These are phyloP conservation scores for Cherax destructor DNA, from an alignment of 1,140 invertebrate genomes.

Conservation along the genomic window DNA sequence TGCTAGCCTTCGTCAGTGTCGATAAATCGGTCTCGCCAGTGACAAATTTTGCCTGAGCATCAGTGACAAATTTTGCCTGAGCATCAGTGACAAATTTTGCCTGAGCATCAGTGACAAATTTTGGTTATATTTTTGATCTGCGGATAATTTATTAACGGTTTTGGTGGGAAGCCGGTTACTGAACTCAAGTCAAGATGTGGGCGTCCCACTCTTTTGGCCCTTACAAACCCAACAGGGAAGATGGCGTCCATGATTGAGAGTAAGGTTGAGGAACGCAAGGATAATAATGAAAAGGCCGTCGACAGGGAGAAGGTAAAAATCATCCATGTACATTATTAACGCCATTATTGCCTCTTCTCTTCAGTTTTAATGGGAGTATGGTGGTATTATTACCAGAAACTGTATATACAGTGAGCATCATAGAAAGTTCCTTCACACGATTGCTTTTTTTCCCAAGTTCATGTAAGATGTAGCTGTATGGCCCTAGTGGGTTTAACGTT, in stretches of 20 bases:
- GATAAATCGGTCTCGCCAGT: no score
- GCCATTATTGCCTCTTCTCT: neutral
- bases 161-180: no score
- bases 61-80: no score
- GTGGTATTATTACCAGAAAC: neutral
- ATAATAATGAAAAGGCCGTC: slow-evolving; percentile 35
- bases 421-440: neutral
- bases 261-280: slow-evolving; percentile 39
- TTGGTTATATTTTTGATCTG: no score
- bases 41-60: no score
- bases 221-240: neutral
- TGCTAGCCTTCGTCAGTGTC: no score
- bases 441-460: neutral
- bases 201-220: no score
- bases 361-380: neutral
- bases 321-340: neutral
- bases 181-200: no score
- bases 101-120: no score
- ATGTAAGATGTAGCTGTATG: neutral
- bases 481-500: neutral
- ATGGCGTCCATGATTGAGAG: slow-evolving; percentile 49
- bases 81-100: no score
- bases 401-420: neutral
- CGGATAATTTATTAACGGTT: no score
- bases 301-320: slow-evolving; percentile 38